Evolutionary conservation across 37 sponge, comb jelly and placozoan species (phyloP), one percentile per base, ranked within the genome.

Genomic region (Bolinopsis microptera): DNA sequence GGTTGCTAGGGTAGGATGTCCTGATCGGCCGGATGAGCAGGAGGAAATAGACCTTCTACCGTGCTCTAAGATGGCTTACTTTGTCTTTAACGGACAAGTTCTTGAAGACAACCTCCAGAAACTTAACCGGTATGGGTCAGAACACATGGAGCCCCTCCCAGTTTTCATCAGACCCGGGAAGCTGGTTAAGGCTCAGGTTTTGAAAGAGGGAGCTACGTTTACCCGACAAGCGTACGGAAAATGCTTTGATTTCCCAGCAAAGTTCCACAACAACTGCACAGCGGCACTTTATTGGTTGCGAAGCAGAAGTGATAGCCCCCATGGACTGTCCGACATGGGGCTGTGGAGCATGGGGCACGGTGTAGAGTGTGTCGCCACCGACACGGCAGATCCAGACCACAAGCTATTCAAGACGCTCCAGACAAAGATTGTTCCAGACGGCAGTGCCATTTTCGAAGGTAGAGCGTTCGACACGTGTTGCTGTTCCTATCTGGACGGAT

Each of bases 181-280:
- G 26, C 31, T 28, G 22, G 5, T 72, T n/a, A 72, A 72, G 26
- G 75, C 75, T 24, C 3, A 72, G 26, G 31, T 72, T 28, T 5
- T 30, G 3, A n/a, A n/a, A 21, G 75, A 72, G 75, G 75, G 75
- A 72, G 75, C 31, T 3, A 72, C 26, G 26, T 28, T 72, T n/a
- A 72, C 75, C 3, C 75, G 26, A 28, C 31, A 72, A 30, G 13
- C 75, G 13, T 72, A 72, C 31, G 75, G 75, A 30, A 72, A 72
- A 72, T 72, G 75, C 31, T 72, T 72, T 21, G 75, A 72, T n/a
- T 72, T 72, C 75, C 75, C 75, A 72, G 75, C 26, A 8, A n/a
- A n/a, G 26, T 21, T 72, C 26, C 75, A 72, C 75, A 72, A 72
- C 2, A 28, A 72, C 31, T 72, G 75, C 31, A n/a, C 31, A 24